Conservation (phyloP, 2,113 vertebrate species). For the Tachysurus vachellii region DNA sequence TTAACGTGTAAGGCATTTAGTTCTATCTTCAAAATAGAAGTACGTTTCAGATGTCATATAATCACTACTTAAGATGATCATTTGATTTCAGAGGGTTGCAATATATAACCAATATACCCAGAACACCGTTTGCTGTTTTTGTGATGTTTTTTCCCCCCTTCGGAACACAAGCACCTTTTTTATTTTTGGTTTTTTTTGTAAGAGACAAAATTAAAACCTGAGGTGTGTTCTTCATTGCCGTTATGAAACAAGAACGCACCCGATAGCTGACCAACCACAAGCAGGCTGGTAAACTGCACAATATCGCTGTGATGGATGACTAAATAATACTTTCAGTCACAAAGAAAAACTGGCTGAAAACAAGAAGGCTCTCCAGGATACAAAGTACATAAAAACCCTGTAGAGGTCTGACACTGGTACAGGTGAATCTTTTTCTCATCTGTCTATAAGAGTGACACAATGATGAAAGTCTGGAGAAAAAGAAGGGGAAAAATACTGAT, state of each 20-base stretch:
- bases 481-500: neutral
- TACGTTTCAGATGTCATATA: neutral
- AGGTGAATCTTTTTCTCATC: too few relatives aligned
- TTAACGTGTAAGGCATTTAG: neutral
- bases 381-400: slow-evolving; percentile 28
- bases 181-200: neutral
- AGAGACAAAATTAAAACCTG: neutral
- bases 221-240: neutral
- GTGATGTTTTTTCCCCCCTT: neutral
- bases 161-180: neutral
- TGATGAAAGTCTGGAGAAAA: slow-evolving; percentile 9
- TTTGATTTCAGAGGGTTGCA: neutral
- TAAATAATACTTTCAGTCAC: slow-evolving; percentile 25
- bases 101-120: neutral
- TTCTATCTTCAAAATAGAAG: neutral
- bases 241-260: neutral
- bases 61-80: neutral
- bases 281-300: neutral
- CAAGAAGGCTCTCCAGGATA: slow-evolving; percentile 21
- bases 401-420: neutral
- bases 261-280: neutral
- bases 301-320: slow-evolving; percentile 23
- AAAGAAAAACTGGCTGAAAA: neutral
- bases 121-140: neutral
- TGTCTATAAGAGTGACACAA: neutral